A percentile compares a stretch with the other conserved stretches of the same genome.
Conservation (phyloP, 2,797 vertebrate genomes). For the Pseudochirops cupreus region DNA sequence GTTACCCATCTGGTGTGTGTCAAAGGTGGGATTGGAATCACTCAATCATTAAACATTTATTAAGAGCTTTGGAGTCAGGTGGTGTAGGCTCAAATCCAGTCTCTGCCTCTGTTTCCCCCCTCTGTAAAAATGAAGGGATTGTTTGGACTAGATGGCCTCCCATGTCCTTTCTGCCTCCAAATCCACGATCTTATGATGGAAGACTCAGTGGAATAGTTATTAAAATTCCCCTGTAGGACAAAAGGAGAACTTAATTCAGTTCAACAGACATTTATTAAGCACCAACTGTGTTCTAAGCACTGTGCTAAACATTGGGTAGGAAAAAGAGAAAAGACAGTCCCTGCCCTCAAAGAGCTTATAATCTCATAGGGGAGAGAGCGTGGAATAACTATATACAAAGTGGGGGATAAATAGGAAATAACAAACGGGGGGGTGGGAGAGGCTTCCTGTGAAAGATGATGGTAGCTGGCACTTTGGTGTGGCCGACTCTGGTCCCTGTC, state of each 20-base stretch:
- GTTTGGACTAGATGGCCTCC: neutral
- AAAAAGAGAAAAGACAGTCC: neutral
- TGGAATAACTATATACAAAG: neutral
- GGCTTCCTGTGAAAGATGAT: neutral
- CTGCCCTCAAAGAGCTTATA: neutral
- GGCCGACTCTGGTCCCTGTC: neutral
- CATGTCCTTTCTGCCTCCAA: neutral
- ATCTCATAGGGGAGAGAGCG: neutral
- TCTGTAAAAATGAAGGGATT: neutral
- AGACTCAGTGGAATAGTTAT: neutral
- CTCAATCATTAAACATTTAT: neutral
- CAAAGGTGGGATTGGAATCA: neutral
- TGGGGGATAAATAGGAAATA: neutral
- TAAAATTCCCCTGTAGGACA: neutral
- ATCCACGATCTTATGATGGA: neutral
- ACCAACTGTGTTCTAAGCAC: neutral
- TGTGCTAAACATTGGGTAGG: neutral
- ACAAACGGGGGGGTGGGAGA: neutral
- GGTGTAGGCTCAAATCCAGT: neutral
- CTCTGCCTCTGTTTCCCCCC: neutral
- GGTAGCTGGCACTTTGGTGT: neutral
- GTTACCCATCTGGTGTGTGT: neutral
- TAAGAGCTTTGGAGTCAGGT: neutral
- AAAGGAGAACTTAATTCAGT: neutral
- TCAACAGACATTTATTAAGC: neutral